Conservation (phyloP, 37 sponge, comb jelly and placozoan species). For the Beroe ovata region DNA sequence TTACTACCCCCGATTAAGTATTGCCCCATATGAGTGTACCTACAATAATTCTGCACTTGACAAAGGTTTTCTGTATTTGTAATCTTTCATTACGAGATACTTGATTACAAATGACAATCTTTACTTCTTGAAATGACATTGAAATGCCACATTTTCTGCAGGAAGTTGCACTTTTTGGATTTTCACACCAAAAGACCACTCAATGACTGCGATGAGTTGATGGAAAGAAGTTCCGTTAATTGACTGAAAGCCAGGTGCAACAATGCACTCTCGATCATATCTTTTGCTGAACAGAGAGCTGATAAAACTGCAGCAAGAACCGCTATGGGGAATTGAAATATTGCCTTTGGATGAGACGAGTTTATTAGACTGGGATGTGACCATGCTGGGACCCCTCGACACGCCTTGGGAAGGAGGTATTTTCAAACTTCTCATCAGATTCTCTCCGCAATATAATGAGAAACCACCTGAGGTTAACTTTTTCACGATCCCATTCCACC, state of each 20-base stretch:
- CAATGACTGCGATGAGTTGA: too few species aligned
- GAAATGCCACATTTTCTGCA: too few species aligned
- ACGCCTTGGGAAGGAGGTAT: constrained; percentile 65
- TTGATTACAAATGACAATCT: too few species aligned
- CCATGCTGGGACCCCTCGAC: constrained; percentile 48
- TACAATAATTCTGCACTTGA: too few species aligned
- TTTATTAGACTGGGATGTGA: constrained; percentile 65
- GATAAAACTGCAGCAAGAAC: constrained; percentile 61
- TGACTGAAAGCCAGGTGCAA: neutral
- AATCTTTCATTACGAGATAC: too few species aligned
- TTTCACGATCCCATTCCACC: constrained; percentile 67
- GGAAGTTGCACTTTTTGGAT: too few species aligned
- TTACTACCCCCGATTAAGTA: too few species aligned
- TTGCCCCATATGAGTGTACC: too few species aligned
- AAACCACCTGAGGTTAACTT: constrained; percentile 64
- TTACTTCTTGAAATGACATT: too few species aligned
- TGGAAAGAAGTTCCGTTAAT: neutral
- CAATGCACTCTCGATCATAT: constrained; percentile 60
- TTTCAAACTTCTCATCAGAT: constrained; percentile 56
- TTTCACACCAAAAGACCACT: too few species aligned
- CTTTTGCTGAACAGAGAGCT: constrained; percentile 53
- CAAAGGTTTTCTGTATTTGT: too few species aligned
- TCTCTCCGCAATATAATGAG: constrained; percentile 64
- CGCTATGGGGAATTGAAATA: constrained; percentile 46
- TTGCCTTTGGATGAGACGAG: constrained; percentile 34